Base-by-base conservation (phyloP, 2,888 invertebrate species). In the Euphydryas editha region DNA sequence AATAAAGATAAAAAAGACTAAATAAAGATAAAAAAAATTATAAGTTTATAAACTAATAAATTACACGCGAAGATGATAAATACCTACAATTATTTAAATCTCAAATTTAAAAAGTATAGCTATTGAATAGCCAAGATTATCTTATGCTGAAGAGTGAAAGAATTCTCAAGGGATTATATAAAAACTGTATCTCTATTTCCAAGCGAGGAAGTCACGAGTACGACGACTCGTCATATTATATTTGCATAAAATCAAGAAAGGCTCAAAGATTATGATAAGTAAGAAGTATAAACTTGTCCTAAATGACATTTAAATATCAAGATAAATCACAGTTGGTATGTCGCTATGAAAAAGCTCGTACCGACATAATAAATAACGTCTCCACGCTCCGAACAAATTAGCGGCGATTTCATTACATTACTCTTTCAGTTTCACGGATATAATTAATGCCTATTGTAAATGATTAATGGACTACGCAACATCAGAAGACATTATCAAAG, bases 361-460 rank as follows among this genome's bases (percentile, higher is more conserved):
- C 68, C 69, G 46, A 78, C 78, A 81, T 83, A 84, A 84, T 81
- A 85, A 85, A 86, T 81, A 85, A 81, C 72, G 65, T 73, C 72
- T 72, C 67, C 73, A 71, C 73, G 74, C 74, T 74, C 62, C 64
- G 72, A 73, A 77, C 67, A 77, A 83, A 87, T 85, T 83, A 84
- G 80, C 82, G 68, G 72, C 78, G 78, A 85, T 87, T 85, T 82
- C 74, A 78, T 80, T 78, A 80, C 75, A 78, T 80, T 78, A 74
- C 75, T 79, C 74, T 77, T 80, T 79, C 73, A 76, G 74, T 74
- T 77, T 76, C 64, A 72, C 72, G 80, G 76, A 68, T 68, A 73
- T 80, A 81, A 87, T 84, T 80, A 79, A 88, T 87, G 78, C 71
- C 67, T 67, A 42, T 61, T 46, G 54, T 65, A 68, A 65, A 69